Evolutionary conservation across 2,113 vertebrate species (phyloP).

Genomic region (Oceanites oceanicus): DNA sequence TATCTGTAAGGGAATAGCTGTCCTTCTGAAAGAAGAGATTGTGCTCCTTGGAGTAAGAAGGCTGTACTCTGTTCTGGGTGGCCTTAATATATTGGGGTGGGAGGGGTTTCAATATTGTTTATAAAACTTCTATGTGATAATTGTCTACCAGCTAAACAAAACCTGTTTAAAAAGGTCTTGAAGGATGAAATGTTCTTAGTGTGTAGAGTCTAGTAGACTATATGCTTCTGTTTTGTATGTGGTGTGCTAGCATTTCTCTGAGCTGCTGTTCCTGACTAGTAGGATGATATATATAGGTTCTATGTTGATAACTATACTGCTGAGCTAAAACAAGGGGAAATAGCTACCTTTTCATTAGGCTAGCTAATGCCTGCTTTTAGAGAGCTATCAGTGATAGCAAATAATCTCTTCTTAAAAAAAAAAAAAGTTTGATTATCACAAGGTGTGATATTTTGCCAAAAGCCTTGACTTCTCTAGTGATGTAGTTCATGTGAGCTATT

Average conservation of each 20-base stretch:
- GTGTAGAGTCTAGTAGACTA: neutral
- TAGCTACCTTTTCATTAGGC: neutral
- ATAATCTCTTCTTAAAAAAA: neutral
- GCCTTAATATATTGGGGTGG: neutral
- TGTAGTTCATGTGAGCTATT: neutral
- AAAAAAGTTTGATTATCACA: neutral
- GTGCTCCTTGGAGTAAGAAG: neutral
- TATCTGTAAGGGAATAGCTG: neutral
- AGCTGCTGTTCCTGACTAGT: neutral
- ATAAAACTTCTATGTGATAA: neutral
- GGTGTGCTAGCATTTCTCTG: neutral
- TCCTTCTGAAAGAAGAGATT: neutral
- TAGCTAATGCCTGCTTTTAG: neutral
- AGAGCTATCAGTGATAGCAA: neutral
- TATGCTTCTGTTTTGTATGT: neutral
- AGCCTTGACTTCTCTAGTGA: neutral
- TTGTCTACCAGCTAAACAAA: neutral
- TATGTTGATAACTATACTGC: neutral
- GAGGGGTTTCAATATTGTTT: neutral
- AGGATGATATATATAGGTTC: neutral
- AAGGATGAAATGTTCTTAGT: neutral
- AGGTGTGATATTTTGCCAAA: neutral
- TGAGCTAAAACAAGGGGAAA: neutral
- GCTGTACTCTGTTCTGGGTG: neutral
- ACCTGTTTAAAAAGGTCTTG: neutral